Percentiles rank a stretch among this genome's conserved stretches.
Evolutionary conservation across 2,797 vertebrate genomes (phyloP).

Genomic region (Sebastes flavidus): DNA sequence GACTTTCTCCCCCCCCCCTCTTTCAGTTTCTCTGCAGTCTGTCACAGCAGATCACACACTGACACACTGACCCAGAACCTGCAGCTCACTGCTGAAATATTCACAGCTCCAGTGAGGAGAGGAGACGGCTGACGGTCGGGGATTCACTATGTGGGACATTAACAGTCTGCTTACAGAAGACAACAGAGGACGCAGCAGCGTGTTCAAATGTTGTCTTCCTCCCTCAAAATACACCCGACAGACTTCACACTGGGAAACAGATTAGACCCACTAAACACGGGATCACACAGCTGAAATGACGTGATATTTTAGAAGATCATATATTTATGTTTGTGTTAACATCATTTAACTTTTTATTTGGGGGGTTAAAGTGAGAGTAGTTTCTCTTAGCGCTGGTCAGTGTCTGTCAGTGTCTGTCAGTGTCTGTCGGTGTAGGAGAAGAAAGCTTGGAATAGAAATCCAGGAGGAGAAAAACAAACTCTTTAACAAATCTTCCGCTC

Average conservation of each 20-base stretch:
- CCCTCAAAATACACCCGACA: neutral
- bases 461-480: too few species aligned
- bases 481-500: too few species aligned
- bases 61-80: conserved; percentile 80
- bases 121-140: neutral
- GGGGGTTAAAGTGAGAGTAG: too few species aligned
- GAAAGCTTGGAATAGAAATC: too few species aligned
- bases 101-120: conserved; percentile 26
- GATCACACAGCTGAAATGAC: too few species aligned
- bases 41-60: conserved; percentile 72
- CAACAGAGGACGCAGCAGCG: neutral
- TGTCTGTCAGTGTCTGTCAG: too few species aligned
- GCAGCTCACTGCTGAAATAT: conserved; percentile 60
- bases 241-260: neutral
- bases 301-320: too few species aligned
- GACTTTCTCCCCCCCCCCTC: neutral
- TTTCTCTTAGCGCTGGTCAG: too few species aligned
- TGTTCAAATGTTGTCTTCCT: neutral
- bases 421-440: too few species aligned
- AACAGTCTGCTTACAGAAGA: neutral
- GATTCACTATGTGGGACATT: neutral
- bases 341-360: too few species aligned
- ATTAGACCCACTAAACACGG: too few species aligned
- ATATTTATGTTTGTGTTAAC: too few species aligned
- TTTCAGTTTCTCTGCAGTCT: conserved; percentile 21